Evolutionary conservation across 1,140 invertebrate species (phyloP).

Genomic region (silkworm (Bombyx mori)): DNA sequence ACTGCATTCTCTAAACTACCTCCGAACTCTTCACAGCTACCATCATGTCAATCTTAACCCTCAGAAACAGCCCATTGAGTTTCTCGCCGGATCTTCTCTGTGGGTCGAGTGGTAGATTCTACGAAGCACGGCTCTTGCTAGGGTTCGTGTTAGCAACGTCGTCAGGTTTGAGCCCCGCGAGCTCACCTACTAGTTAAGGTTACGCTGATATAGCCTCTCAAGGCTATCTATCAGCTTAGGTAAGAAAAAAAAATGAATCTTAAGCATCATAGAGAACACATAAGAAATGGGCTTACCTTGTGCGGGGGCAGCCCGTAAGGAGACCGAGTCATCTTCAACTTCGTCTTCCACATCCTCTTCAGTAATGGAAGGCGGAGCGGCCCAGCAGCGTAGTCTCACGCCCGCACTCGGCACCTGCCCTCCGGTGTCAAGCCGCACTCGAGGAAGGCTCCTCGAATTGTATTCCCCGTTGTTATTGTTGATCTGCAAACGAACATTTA

Average conservation of each 20-base stretch:
- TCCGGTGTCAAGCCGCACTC: conserved; percentile 79
- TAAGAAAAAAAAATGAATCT: neutral
- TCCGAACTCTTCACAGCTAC: no score
- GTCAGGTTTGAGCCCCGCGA: no score
- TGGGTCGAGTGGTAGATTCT: no score
- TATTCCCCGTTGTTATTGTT: conserved; percentile 56
- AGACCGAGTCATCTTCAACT: conserved; percentile 57
- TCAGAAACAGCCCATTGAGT: no score
- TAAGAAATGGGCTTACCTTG: conserved; percentile 35
- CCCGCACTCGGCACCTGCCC: conserved; percentile 72
- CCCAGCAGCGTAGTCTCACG: conserved; percentile 74
- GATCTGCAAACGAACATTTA: conserved; percentile 20
- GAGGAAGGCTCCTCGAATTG: conserved; percentile 69
- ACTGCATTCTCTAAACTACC: no score
- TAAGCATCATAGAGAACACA: neutral
- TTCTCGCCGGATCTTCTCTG: no score
- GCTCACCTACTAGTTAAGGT: no score
- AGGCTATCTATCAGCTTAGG: no score
- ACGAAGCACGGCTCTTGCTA: no score
- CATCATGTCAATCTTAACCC: no score
- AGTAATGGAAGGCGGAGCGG: conserved; percentile 77
- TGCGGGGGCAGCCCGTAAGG: conserved; percentile 46
- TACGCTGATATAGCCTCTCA: no score
- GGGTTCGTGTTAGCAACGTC: no score
- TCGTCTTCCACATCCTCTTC: conserved; percentile 76